phyloP scores from a whole-genome alignment of 53 echinoderm and acorn worm genomes.

The Paracentrotus lividus region DNA sequence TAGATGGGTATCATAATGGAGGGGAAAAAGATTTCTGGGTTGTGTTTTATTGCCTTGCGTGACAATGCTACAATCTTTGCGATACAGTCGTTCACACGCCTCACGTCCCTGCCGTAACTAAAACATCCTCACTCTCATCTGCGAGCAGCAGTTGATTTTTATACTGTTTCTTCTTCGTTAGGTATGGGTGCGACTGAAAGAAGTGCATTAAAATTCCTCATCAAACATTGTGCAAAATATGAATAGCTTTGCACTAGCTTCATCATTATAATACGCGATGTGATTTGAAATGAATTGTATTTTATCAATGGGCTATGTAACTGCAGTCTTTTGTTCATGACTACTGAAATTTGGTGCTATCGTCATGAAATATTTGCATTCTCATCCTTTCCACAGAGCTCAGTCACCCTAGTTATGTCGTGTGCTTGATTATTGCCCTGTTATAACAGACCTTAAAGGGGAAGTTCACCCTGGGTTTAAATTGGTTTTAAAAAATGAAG shows the following conservation, averaged over 20 bases:
- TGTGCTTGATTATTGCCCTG: not conserved
- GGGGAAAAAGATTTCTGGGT: constrained; percentile 6
- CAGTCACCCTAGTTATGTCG: not conserved
- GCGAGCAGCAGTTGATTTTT: not conserved
- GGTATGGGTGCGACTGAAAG: not conserved
- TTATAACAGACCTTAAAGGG: constrained; percentile 27
- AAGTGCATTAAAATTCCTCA: constrained; percentile 44
- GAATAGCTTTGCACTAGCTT: constrained; percentile 1
- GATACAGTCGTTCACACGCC: constrained; percentile 13
- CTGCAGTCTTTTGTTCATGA: constrained; percentile 16
- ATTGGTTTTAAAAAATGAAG: no score
- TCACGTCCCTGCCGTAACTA: not conserved
- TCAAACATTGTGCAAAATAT: constrained; percentile 2
- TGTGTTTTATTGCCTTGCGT: constrained; percentile 24
- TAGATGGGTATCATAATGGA: not conserved
- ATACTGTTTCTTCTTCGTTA: not conserved
- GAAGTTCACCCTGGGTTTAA: no score
- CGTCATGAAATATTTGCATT: constrained; percentile 1
- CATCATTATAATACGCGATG: not conserved
- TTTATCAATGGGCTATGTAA: constrained; percentile 22
- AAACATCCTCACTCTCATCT: not conserved
- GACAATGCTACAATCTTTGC: not conserved
- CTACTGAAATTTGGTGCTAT: not conserved
- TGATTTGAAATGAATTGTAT: constrained; percentile 17
- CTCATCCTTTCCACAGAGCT: not conserved